Conservation (phyloP, 2,888 invertebrate species). For the Harmothoe impar region DNA sequence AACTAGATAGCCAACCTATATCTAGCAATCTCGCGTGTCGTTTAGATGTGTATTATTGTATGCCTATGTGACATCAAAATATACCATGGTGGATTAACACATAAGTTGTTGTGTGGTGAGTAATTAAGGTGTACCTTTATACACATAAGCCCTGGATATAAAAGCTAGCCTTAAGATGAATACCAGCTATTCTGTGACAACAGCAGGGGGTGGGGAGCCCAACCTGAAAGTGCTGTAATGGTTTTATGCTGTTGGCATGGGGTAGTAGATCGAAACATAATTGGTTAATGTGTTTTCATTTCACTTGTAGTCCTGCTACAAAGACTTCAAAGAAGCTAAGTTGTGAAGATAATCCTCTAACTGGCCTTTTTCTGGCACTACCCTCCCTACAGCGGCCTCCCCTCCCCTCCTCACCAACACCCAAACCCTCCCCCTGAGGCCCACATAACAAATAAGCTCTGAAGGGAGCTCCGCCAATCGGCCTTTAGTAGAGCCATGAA, state of each 20-base stretch:
- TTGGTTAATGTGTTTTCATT: conserved; percentile 55
- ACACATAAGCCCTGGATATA: no score
- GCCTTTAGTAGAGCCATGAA: conserved; percentile 16
- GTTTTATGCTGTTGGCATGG: background rate
- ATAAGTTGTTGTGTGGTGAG: no score
- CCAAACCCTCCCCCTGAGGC: background rate
- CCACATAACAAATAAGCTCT: background rate
- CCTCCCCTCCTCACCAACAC: no score
- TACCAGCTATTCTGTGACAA: no score
- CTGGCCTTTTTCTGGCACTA: conserved; percentile 20
- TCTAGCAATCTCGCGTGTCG: no score
- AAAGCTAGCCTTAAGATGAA: no score
- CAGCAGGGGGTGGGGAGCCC: no score
- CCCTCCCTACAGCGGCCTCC: background rate
- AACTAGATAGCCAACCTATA: background rate
- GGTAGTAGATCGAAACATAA: background rate
- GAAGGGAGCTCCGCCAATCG: background rate
- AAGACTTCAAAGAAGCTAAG: conserved; percentile 2
- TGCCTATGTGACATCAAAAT: no score
- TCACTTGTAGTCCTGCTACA: background rate
- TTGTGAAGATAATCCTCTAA: conserved; percentile 8
- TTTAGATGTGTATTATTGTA: no score
- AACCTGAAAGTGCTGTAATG: background rate
- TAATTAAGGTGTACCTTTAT: no score
- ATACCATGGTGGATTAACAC: no score